Evolutionary conservation across 2,888 invertebrate genomes (phyloP), one percentile per base, ranked within the genome.

Genomic region (Periphyllus acericola): DNA sequence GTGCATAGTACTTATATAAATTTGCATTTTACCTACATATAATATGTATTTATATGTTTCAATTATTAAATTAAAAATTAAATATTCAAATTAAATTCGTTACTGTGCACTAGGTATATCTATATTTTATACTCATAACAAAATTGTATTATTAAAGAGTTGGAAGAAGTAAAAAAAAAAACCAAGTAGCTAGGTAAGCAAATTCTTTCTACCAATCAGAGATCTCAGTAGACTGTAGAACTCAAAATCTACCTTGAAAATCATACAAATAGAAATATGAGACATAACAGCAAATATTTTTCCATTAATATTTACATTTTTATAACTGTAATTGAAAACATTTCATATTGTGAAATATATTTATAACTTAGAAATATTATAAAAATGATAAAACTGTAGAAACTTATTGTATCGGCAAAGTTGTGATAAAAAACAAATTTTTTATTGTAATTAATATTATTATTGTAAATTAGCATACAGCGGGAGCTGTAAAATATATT

Each of bases 201-300:
- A 40, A 46, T 40, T 81, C 11, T 68, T 68, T 81, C 46, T 5
- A 9, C 6, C n/a, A 36, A 81, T 29, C 34, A 40, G 68, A 81
- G 29, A 81, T 79, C 79, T 34, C 34, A 68, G 40, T 81, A 19
- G n/a, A n/a, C n/a, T n/a, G 6, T 46, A 81, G 68, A n/a, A n/a
- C 68, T 81, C 19, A 81, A 40, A 68, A 14, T 68, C 40, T 29
- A 21, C 81, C 81, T 81, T 81, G 40, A 19, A 68, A 11, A 40
- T 29, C 29, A 34, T 29, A 19, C n/a, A 34, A n/a, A 40, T 40
- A 32, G n/a, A 66, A 66, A 80, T 29, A 19, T 66, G n/a, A 80
- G 36, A 80, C 66, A 36, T 66, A 66, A 80, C 66, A 66, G 66
- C 66, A 36, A 3, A 17, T 40, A 66, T 66, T 55, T 71, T 32